Evolutionary conservation across 2,113 vertebrate species (phyloP), one percentile per base, ranked within the genome.

Genomic region (Dasypus novemcinctus): DNA sequence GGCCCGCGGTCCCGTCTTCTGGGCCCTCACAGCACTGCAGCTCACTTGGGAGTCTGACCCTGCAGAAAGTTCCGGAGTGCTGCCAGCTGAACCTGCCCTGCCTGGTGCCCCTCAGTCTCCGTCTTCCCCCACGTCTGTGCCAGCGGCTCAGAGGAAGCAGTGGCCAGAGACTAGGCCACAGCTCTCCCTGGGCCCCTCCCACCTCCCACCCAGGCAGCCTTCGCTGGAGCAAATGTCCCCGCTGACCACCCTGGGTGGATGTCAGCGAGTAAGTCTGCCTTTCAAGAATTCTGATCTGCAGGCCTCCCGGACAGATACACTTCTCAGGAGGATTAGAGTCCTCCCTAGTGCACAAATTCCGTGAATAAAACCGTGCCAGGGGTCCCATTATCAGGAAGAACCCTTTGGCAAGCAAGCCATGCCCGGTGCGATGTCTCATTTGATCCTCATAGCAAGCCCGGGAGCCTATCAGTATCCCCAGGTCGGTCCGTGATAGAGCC

Each of bases 381-480:
- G 33, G 52, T 10, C 18, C 36, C 15, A 3, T 38, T 18, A 4
- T 33, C 38, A 7, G 61, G 17, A 31, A 63, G 87, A 66, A n/a
- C 14, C 36, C 49, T 41, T 63, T 25, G 59, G 57, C 49, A 5
- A 1, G 17, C 1, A 18, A 17, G n/a, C 59, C 11, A 10, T 25
- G 21, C n/a, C 59, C 29, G 4, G 0, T 14, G 21, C 8, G 12
- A 36, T 15, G 0, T 25, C 2, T 7, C 38, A 25, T 13, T 25
- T 8, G 11, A 25, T 18, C 0, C 7, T 31, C 38, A 11, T 4
- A 1, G 31, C 43, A 14, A 69, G 64, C 36, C 85, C 0, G 2
- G 36, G 63, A 59, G 29, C 15, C 0, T 38, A 0, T 2, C 3
- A 0, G 1, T 7, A 25, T 33, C 63, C 21, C 46, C 25, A 1